Evolutionary conservation across 2,888 invertebrate species (phyloP).

Genomic region (Polydrusus pterygomalis): DNA sequence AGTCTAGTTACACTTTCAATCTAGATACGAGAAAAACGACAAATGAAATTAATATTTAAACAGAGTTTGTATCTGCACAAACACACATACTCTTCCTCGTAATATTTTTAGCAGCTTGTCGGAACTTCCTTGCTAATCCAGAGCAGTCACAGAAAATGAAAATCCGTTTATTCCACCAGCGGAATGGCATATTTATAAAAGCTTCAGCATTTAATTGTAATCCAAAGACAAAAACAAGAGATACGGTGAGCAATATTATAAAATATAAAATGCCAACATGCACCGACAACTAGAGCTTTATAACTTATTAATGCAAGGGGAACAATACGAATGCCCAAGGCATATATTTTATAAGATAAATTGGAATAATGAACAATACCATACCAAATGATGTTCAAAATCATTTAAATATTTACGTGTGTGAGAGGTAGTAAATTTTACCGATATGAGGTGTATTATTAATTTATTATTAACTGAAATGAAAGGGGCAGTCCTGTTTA

Average conservation of each 20-base stretch:
- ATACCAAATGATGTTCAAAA: conserved; percentile 30
- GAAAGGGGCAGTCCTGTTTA: conserved; percentile 34
- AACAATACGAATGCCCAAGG: conserved; percentile 37
- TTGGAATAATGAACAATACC: conserved; percentile 39
- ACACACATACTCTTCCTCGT: neutral
- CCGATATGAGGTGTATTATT: conserved; percentile 41
- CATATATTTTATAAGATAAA: conserved; percentile 43
- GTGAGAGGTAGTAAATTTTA: conserved; percentile 44
- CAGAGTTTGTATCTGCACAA: neutral
- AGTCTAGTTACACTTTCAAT: too few relatives aligned
- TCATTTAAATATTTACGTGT: conserved; percentile 37
- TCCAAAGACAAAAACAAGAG: conserved; percentile 31
- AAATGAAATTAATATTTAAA: too few relatives aligned
- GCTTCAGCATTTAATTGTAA: conserved; percentile 27
- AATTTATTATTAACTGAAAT: conserved; percentile 41
- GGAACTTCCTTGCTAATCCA: conserved; percentile 22
- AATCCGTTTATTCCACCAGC: neutral
- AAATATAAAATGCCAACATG: conserved; percentile 39
- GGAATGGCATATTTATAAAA: conserved; percentile 13
- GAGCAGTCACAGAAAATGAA: conserved; percentile 1
- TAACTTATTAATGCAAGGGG: conserved; percentile 36
- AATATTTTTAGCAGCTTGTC: conserved; percentile 25
- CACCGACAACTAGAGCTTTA: conserved; percentile 39
- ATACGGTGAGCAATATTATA: conserved; percentile 27
- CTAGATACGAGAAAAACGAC: too few relatives aligned